These are phyloP conservation scores for Tinamus guttatus DNA, from an alignment of 2,113 vertebrate species.

Conservation along the genomic window DNA sequence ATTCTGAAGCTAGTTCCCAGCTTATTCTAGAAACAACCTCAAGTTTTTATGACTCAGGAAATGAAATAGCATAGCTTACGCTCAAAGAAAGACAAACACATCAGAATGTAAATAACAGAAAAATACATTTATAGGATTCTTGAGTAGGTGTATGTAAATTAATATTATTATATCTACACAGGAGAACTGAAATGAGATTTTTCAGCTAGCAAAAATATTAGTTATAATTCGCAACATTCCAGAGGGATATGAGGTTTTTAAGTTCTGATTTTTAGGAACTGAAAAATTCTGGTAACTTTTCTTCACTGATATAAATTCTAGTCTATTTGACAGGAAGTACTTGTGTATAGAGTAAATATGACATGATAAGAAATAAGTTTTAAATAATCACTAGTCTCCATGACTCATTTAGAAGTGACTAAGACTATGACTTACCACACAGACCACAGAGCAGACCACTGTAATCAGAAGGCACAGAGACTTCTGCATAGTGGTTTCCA, in stretches of 20 bases:
- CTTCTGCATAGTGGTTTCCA: constrained; percentile 89
- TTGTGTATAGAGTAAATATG: background rate
- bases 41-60: background rate
- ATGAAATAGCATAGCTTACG: background rate
- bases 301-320: background rate
- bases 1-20: background rate
- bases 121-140: background rate
- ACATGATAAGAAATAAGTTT: background rate
- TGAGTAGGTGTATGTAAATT: background rate
- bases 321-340: background rate
- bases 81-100: background rate
- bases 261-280: background rate
- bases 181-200: background rate
- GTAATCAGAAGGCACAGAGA: constrained; percentile 82
- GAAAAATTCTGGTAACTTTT: background rate
- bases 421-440: constrained; percentile 81
- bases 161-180: background rate
- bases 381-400: background rate
- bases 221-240: background rate
- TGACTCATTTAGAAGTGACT: background rate
- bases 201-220: background rate
- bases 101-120: background rate
- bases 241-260: background rate
- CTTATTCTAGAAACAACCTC: background rate
- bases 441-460: constrained; percentile 85